A percentile compares a stretch with the other conserved stretches of the same genome.
These are phyloP conservation scores for Epistrophella euchroma DNA, from an alignment of 2,888 invertebrate genomes.

Conservation along the genomic window DNA sequence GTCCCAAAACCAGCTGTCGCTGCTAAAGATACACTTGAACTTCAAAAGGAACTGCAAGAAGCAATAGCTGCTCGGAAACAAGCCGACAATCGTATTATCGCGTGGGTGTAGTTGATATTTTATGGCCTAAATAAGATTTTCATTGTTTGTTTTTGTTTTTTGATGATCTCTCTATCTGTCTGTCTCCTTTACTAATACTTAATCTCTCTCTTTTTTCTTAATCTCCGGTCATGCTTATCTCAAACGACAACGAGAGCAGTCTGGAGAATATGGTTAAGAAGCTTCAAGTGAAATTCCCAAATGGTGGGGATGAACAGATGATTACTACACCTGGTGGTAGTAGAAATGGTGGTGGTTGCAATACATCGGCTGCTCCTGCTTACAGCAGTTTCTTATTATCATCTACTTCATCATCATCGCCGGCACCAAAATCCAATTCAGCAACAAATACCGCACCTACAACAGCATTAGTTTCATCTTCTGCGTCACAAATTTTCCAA, in stretches of 20 bases:
- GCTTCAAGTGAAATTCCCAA: conserved; percentile 79
- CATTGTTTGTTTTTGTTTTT: conserved; percentile 51
- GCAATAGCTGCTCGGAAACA: conserved; percentile 83
- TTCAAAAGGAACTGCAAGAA: conserved; percentile 82
- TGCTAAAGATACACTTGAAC: conserved; percentile 78
- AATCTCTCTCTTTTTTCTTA: conserved; percentile 77
- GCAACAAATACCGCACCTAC: conserved; percentile 54
- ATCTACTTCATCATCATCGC: conserved; percentile 62
- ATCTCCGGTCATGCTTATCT: conserved; percentile 77
- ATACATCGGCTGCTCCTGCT: conserved; percentile 65
- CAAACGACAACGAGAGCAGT: conserved; percentile 77
- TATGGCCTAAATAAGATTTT: conserved; percentile 57
- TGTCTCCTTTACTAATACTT: conserved; percentile 76
- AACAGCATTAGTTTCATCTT: conserved; percentile 67
- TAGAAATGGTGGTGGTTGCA: conserved; percentile 71
- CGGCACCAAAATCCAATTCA: conserved; percentile 62
- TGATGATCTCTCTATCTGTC: conserved; percentile 66
- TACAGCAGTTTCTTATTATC: conserved; percentile 62
- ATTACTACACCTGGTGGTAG: conserved; percentile 59
- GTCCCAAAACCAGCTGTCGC: conserved; percentile 71
- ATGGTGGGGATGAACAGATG: conserved; percentile 77
- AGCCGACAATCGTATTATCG: conserved; percentile 83
- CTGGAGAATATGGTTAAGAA: conserved; percentile 84
- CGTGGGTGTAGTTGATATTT: conserved; percentile 82
- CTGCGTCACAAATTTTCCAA: conserved; percentile 69